These are phyloP conservation scores for Myotis davidii DNA, from an alignment of 2,113 vertebrate species.

Conservation along the genomic window DNA sequence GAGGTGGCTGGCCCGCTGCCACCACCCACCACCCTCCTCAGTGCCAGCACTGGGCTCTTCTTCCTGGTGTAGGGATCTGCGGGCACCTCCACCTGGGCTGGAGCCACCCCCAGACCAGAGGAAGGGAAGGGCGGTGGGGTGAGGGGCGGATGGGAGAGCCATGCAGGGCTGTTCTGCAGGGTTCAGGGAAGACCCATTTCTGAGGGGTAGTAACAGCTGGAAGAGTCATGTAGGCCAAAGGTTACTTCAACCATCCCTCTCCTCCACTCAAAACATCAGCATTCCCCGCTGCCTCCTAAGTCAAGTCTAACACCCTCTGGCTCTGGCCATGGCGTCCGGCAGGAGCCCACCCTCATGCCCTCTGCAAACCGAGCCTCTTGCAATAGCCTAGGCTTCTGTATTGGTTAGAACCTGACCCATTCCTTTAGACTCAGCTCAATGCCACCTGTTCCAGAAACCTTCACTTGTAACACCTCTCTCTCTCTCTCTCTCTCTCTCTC, in stretches of 20 bases:
- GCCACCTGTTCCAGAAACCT: background rate
- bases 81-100: background rate
- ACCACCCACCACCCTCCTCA: conserved; percentile 65
- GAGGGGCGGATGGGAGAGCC: background rate
- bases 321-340: background rate
- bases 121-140: background rate
- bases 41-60: conserved; percentile 71
- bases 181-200: background rate
- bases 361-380: background rate
- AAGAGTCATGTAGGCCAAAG: background rate
- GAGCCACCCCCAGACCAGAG: no score
- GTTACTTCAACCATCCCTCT: background rate
- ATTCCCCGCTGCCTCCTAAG: background rate
- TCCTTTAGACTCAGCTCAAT: background rate
- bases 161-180: background rate
- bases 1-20: conserved; percentile 78
- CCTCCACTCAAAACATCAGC: background rate
- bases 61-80: background rate
- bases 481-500: background rate
- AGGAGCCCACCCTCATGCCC: background rate
- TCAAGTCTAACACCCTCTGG: background rate
- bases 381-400: background rate
- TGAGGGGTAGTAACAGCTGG: background rate
- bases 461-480: background rate
- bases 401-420: background rate